Conservation (phyloP, 1,140 invertebrate genomes). For the Neuroterus valhalla region DNA sequence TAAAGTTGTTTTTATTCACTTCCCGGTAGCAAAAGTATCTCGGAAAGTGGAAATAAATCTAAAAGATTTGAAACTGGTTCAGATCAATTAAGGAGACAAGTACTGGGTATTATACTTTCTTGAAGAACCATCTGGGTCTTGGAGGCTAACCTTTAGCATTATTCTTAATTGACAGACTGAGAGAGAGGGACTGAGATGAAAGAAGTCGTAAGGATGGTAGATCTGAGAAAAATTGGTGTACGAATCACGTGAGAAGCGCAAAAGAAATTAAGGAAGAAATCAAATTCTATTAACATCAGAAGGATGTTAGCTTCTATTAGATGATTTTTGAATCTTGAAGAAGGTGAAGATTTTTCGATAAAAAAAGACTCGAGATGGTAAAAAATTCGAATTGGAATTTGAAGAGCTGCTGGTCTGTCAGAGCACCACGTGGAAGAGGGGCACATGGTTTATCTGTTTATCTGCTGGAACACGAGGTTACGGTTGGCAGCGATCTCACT, state of each 20-base stretch:
- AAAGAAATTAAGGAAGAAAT: background rate
- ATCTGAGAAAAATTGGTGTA: background rate
- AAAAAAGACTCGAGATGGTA: constrained; percentile 48
- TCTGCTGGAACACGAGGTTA: constrained; percentile 61
- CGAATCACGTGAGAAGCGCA: background rate
- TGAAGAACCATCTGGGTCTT: constrained; percentile 22
- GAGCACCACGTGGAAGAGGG: constrained; percentile 34
- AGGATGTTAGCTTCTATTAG: no score
- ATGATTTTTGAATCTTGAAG: background rate
- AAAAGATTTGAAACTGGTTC: constrained; percentile 1
- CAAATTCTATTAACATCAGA: no score
- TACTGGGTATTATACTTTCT: constrained; percentile 14
- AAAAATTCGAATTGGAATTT: constrained; percentile 48
- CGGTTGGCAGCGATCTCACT: constrained; percentile 48
- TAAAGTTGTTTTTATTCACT: background rate
- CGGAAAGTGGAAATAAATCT: background rate
- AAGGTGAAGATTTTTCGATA: constrained; percentile 30
- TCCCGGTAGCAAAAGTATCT: background rate
- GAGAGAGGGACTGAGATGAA: constrained; percentile 4
- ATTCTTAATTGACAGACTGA: constrained; percentile 6
- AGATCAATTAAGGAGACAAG: constrained; percentile 2
- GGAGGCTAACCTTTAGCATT: constrained; percentile 13
- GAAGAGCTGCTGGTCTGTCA: constrained; percentile 53
- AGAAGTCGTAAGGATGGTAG: background rate
- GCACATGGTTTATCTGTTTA: constrained; percentile 39